Percentiles rank a stretch among this genome's conserved stretches.
Evolutionary conservation across 2,113 vertebrate species (phyloP).

Genomic region (Lipophrys pholis): DNA sequence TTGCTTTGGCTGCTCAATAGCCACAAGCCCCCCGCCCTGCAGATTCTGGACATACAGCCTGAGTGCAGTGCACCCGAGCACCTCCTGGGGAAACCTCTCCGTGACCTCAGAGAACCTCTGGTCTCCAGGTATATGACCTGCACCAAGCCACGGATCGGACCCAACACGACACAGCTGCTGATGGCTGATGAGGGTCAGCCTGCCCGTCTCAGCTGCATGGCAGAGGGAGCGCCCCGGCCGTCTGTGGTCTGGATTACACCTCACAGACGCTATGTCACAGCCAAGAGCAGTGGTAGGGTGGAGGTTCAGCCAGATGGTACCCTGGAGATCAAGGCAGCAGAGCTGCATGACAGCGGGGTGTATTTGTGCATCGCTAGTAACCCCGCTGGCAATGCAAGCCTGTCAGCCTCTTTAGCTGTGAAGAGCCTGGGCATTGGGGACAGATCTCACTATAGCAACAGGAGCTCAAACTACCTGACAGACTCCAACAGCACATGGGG

Average conservation of each 20-base stretch:
- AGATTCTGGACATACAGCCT: constrained; percentile 91
- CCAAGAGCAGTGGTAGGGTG: constrained; percentile 94
- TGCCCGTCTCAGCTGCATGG: constrained; percentile 91
- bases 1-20: constrained; percentile 92
- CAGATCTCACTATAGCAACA: constrained; percentile 92
- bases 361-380: constrained; percentile 96
- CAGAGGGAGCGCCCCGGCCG: constrained; percentile 92
- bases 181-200: constrained; percentile 94
- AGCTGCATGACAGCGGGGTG: constrained; percentile 95
- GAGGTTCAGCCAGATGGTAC: constrained; percentile 94
- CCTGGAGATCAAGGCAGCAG: constrained; percentile 94
- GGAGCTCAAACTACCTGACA: constrained; percentile 92
- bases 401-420: constrained; percentile 93
- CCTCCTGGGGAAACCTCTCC: constrained; percentile 91
- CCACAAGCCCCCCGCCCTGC: constrained; percentile 90
- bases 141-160: constrained; percentile 91
- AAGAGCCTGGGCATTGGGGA: constrained; percentile 87
- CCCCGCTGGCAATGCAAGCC: constrained; percentile 94
- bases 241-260: constrained; percentile 95
- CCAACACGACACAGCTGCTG: constrained; percentile 91
- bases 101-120: constrained; percentile 91
- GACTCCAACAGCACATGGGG: constrained; percentile 94
- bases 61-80: constrained; percentile 90
- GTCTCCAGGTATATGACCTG: constrained; percentile 95
- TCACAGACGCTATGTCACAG: constrained; percentile 92